These are phyloP conservation scores for Pelobates fuscus DNA, from an alignment of 2,113 vertebrate genomes.

Conservation along the genomic window DNA sequence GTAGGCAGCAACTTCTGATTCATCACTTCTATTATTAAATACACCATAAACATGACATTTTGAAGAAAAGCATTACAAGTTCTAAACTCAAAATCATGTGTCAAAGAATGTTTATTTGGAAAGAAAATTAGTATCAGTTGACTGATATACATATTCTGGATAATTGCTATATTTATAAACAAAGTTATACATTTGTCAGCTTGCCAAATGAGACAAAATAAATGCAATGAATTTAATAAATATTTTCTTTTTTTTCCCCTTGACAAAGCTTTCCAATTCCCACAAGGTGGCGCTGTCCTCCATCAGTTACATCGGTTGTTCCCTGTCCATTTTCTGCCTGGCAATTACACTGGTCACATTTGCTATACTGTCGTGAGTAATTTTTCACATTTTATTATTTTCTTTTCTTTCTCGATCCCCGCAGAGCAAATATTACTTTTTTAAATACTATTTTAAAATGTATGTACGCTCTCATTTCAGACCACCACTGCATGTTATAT, in stretches of 20 bases:
- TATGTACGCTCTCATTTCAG: neutral
- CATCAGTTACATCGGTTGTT: conserved; percentile 92
- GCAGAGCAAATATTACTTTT: neutral
- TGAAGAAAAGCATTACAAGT: neutral
- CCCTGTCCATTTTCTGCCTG: conserved; percentile 90
- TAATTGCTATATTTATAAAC: neutral
- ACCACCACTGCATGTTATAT: conserved; percentile 17
- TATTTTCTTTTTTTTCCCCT: conserved; percentile 3
- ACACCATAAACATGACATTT: too few species aligned
- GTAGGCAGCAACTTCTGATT: too few species aligned
- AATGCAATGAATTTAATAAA: conserved; percentile 3
- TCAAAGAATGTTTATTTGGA: conserved; percentile 7
- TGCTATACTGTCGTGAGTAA: conserved; percentile 92
- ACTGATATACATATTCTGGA: conserved; percentile 4
- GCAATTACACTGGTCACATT: conserved; percentile 89
- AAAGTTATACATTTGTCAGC: conserved; percentile 31
- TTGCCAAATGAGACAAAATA: conserved; percentile 7
- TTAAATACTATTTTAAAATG: conserved; percentile 8
- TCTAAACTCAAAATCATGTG: conserved; percentile 5
- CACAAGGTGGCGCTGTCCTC: conserved; percentile 93
- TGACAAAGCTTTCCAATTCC: conserved; percentile 72
- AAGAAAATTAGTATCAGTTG: conserved; percentile 22
- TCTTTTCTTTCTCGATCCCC: neutral
- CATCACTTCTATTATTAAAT: too few species aligned
- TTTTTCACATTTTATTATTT: conserved; percentile 46